Conservation (phyloP, 2,888 invertebrate genomes). For the Arctia plantaginis region DNA sequence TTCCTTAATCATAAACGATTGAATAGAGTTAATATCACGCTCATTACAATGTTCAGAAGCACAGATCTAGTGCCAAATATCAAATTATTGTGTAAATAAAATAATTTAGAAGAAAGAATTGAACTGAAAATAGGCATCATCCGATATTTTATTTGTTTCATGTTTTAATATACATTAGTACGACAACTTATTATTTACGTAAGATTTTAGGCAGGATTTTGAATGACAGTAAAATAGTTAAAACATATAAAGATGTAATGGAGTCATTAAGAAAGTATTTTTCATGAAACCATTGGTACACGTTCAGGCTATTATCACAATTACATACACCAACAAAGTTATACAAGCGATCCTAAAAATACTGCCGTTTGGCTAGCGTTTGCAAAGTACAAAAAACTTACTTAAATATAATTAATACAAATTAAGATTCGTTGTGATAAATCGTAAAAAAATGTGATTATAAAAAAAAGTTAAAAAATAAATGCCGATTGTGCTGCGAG, state of each 20-base stretch:
- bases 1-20: not conserved
- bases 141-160: conserved; percentile 35
- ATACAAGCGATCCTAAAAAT: conserved; percentile 56
- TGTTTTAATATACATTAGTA: conserved; percentile 68
- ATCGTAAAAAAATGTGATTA: conserved; percentile 48
- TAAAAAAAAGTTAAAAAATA: conserved; percentile 52
- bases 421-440: conserved; percentile 62
- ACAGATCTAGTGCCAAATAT: conserved; percentile 36
- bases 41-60: conserved; percentile 29
- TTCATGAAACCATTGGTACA: not conserved
- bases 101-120: conserved; percentile 30
- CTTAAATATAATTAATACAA: conserved; percentile 34
- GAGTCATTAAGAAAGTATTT: conserved; percentile 12
- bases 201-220: conserved; percentile 42
- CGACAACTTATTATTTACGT: conserved; percentile 53
- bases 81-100: conserved; percentile 7
- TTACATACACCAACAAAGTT: conserved; percentile 53
- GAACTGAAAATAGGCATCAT: not conserved
- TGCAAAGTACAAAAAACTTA: conserved; percentile 30
- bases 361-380: conserved; percentile 27
- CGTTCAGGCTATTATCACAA: conserved; percentile 62
- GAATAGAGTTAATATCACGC: conserved; percentile 29
- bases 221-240: conserved; percentile 35
- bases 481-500: conserved; percentile 72
- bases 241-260: conserved; percentile 26